Conservation (phyloP, 35 echinoderm and acorn worm genomes). For the Heliocidaris erythrogramma region DNA sequence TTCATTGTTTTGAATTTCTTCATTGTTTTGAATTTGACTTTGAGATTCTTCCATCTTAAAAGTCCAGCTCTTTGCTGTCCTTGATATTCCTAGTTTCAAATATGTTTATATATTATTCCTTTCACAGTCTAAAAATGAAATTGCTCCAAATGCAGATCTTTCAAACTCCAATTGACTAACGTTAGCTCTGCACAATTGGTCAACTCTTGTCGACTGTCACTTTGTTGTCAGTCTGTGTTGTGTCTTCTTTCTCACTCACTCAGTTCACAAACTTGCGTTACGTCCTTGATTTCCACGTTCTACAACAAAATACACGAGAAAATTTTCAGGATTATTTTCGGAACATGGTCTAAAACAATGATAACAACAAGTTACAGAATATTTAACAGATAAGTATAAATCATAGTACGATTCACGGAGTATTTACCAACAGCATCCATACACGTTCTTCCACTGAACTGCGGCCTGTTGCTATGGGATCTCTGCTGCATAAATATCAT, state of each 20-base stretch:
- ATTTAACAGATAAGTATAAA: neutral
- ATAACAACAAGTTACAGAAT: neutral
- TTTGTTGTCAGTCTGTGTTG: no score
- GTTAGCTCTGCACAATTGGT: no score
- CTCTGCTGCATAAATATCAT: no score
- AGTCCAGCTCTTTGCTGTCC: neutral
- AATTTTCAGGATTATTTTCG: neutral
- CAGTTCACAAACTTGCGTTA: neutral
- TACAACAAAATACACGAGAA: neutral
- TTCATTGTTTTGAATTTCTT: slow-evolving; percentile 65
- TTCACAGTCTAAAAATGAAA: no score
- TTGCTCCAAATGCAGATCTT: no score
- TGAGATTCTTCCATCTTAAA: slow-evolving; percentile 53
- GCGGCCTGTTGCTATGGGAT: slow-evolving; percentile 11
- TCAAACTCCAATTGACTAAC: no score
- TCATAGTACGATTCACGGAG: neutral
- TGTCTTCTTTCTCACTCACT: neutral
- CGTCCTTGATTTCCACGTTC: neutral
- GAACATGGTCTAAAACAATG: neutral
- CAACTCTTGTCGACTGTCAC: no score
- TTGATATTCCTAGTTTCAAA: no score
- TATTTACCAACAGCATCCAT: neutral
- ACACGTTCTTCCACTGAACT: neutral
- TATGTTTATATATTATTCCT: no score
- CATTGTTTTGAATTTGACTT: no score